phyloP scores from a whole-genome alignment of 2,888 invertebrate genomes.

The Teleiodes luculella region DNA sequence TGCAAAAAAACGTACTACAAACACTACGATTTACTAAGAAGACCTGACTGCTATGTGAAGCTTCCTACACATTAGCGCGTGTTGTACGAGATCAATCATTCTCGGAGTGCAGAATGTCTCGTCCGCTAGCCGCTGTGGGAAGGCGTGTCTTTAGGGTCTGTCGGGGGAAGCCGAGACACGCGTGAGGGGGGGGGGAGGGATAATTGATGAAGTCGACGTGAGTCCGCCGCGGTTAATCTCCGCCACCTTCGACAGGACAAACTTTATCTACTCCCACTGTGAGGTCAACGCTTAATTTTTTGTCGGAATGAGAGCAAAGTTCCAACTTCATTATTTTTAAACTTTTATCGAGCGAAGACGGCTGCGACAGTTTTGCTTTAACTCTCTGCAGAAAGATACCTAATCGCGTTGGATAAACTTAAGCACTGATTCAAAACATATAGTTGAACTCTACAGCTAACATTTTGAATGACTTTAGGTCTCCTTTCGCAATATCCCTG shows the following conservation, averaged over 20 bases:
- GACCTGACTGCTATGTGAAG: no score
- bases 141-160: conserved; percentile 37
- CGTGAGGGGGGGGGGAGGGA: conserved; percentile 32
- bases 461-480: not conserved
- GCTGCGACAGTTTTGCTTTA: conserved; percentile 5
- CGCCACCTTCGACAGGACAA: conserved; percentile 47
- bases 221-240: conserved; percentile 52
- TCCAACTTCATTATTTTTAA: conserved; percentile 16
- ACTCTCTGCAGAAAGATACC: not conserved
- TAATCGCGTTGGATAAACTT: not conserved
- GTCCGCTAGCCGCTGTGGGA: conserved; percentile 31
- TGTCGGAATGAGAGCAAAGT: conserved; percentile 27
- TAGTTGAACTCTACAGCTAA: not conserved
- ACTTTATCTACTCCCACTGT: conserved; percentile 46
- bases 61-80: conserved; percentile 1
- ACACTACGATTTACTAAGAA: no score
- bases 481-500: no score
- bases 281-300: conserved; percentile 39
- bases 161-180: conserved; percentile 31
- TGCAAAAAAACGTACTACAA: no score
- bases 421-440: not conserved
- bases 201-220: conserved; percentile 68
- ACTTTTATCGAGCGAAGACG: conserved; percentile 8
- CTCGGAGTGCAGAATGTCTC: conserved; percentile 23
- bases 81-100: conserved; percentile 21